These are phyloP conservation scores for Spea bombifrons DNA, from an alignment of 2,113 vertebrate species.

Conservation along the genomic window DNA sequence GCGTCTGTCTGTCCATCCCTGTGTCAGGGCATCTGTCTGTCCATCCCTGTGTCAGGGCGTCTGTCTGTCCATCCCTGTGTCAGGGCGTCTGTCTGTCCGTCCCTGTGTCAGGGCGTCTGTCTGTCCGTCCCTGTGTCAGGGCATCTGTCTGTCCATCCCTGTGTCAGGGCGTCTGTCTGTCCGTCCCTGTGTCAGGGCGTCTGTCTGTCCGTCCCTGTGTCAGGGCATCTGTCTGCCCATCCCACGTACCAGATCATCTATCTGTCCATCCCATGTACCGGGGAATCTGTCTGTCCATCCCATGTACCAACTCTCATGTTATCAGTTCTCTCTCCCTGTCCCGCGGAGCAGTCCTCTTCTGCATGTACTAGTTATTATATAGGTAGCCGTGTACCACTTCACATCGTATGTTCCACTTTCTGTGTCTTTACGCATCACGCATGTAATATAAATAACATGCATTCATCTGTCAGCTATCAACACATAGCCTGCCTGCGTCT, in stretches of 20 bases:
- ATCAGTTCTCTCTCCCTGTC: too few relatives aligned
- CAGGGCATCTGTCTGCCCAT: neutral
- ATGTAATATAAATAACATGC: too few relatives aligned
- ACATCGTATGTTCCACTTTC: too few relatives aligned
- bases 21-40: neutral
- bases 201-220: neutral
- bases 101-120: neutral
- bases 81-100: neutral
- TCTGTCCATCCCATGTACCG: neutral
- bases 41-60: neutral
- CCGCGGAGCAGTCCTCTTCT: too few relatives aligned
- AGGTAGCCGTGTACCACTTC: too few relatives aligned
- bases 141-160: neutral
- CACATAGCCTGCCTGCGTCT: too few relatives aligned
- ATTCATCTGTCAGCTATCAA: too few relatives aligned
- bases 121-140: neutral
- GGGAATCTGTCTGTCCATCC: neutral
- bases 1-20: neutral
- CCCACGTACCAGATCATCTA: neutral
- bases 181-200: neutral
- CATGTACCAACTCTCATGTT: neutral
- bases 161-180: neutral
- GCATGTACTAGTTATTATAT: neutral
- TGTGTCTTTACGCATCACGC: too few relatives aligned
- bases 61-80: neutral